These are phyloP conservation scores for Cervus canadensis DNA, from an alignment of 2,113 vertebrate species.

Conservation along the genomic window DNA sequence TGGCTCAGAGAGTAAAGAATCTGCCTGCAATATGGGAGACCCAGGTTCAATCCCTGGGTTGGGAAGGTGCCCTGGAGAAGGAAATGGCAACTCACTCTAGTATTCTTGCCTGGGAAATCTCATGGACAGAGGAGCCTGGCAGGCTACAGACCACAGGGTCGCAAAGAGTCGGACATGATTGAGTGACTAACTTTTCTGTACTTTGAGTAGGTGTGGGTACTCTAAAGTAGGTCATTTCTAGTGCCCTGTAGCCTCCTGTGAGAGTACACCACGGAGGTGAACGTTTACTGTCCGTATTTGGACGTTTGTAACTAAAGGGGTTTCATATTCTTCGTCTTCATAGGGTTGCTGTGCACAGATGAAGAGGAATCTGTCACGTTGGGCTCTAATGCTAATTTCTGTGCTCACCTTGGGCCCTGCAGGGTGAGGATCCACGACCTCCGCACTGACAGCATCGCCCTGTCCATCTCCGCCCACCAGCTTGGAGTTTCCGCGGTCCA, in stretches of 20 bases:
- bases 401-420: background rate
- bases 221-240: background rate
- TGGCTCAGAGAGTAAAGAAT: background rate
- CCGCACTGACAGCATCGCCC: conserved; percentile 76
- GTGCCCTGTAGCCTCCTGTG: rapidly evolving
- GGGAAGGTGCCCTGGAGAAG: background rate
- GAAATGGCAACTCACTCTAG: background rate
- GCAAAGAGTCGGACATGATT: background rate
- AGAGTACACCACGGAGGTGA: rapidly evolving
- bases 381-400: background rate
- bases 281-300: background rate
- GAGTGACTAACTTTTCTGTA: background rate
- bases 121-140: background rate
- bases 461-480: conserved; percentile 90
- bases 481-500: conserved; percentile 89
- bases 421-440: conserved; percentile 93
- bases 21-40: background rate
- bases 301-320: background rate
- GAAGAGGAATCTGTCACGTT: background rate
- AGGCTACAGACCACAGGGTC: background rate
- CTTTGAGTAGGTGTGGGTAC: background rate
- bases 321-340: background rate
- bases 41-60: background rate
- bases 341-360: background rate
- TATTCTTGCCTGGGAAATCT: too few species aligned